Base-by-base conservation (phyloP, 2,797 vertebrate species). In the Hafferia zeledoni region DNA sequence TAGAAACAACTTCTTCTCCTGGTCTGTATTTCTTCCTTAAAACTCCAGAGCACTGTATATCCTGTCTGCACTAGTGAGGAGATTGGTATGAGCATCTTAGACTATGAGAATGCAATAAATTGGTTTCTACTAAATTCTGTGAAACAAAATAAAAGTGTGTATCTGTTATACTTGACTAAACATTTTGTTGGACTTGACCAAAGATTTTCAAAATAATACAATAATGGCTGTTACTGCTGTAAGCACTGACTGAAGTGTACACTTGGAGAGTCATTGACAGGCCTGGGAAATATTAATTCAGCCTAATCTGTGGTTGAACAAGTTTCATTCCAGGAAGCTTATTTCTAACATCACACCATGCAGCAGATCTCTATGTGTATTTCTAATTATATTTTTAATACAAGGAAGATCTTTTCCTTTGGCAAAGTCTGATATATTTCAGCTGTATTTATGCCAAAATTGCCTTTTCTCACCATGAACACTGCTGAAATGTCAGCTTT, bases 331-430 rank as follows among this genome's bases (percentile, higher is more conserved):
- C 12, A 55, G 30, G 39, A 84, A 81, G 59, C 8, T 50, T 89
- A 77, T 47, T 86, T 86, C 69, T 72, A 84, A 64, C 30, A 83
- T 35, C 57, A 55, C 24, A 57, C 24, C 35, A 65, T 18, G 27
- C 39, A 47, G 43, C 24, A 75, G 14, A 89, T 71, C 18, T 74
- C 27, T 77, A 47, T 37, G 70, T 76, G 44, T 41, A 87, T 14
- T 35, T 49, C 68, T 70, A 87, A 52, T 67, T 56, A 27, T 64
- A 53, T 78, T 89, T 93, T 74, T 35, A 33, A 39, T 64, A 31
- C 44, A 81, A 92, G 63, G 46, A 83, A 76, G 19, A 89, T 92
- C 13, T 90, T 77, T 93, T 84, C 80, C 6, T 61, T 92, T 80
- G 65, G n/a, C 23, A 90, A 93, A 65, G 81, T 55, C 25, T 64